Conservation (phyloP, 1,140 invertebrate genomes). For the Geopemphigus sp. region DNA sequence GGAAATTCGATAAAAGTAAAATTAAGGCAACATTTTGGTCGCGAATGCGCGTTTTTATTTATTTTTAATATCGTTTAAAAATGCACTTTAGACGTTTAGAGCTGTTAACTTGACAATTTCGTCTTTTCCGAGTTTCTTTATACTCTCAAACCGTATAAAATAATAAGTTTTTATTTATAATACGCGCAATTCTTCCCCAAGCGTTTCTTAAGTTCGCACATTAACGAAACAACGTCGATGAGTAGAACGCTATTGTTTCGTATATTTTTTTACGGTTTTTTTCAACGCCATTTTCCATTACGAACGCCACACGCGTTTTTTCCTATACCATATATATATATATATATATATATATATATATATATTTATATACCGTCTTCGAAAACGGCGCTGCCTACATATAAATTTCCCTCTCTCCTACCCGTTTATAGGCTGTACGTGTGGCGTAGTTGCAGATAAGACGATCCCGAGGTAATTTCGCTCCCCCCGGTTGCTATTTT, state of each 20-base stretch:
- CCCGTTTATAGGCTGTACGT: too few relatives aligned
- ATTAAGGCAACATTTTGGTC: background rate
- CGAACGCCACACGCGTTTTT: background rate
- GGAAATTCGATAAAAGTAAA: background rate
- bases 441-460: background rate
- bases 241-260: slow-evolving; percentile 8
- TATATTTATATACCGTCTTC: too few relatives aligned
- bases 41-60: background rate
- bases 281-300: background rate
- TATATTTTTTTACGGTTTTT: background rate
- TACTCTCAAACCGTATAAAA: background rate
- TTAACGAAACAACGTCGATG: background rate
- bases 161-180: background rate
- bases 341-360: too few relatives aligned
- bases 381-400: too few relatives aligned
- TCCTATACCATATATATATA: too few relatives aligned
- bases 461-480: background rate
- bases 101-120: slow-evolving; percentile 4
- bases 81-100: background rate
- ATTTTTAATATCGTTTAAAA: slow-evolving; percentile 10
- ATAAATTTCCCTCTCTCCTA: too few relatives aligned
- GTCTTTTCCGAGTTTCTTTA: background rate
- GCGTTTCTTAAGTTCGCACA: background rate
- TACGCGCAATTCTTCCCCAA: background rate
- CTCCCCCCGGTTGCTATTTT: background rate